Conservation (phyloP, 2,113 vertebrate species). For the Lutjanus erythropterus region DNA sequence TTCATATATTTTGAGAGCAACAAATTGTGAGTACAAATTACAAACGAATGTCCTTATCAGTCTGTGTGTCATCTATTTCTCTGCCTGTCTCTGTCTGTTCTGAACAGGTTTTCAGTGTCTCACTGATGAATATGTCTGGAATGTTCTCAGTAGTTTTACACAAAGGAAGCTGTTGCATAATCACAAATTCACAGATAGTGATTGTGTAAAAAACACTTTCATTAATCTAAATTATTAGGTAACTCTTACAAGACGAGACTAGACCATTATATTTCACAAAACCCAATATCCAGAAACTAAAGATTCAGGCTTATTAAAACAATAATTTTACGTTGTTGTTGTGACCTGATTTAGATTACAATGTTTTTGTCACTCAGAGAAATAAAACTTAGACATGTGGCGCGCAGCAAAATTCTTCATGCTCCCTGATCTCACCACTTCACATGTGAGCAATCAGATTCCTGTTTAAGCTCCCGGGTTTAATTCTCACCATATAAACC, state of each 20-base stretch:
- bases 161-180: conserved; percentile 31
- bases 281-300: neutral
- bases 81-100: neutral
- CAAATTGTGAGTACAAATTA: neutral
- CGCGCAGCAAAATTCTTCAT: conserved; percentile 1
- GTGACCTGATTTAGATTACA: neutral
- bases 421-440: conserved; percentile 28
- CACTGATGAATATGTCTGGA: neutral
- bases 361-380: neutral
- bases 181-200: conserved; percentile 8
- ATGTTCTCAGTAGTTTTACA: conserved; percentile 16
- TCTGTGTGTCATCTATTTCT: neutral
- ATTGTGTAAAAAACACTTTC: conserved; percentile 5
- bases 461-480: conserved; percentile 9
- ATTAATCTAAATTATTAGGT: neutral
- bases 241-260: neutral
- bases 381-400: neutral
- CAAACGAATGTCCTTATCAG: neutral
- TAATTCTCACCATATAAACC: conserved; percentile 37
- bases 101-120: neutral
- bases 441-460: conserved; percentile 30
- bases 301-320: neutral
- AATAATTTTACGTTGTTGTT: neutral
- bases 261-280: neutral
- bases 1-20: neutral